A percentile compares a stretch with the other conserved stretches of the same genome.
Evolutionary conservation across 2,113 vertebrate genomes (phyloP).

Genomic region (Clinocottus analis): DNA sequence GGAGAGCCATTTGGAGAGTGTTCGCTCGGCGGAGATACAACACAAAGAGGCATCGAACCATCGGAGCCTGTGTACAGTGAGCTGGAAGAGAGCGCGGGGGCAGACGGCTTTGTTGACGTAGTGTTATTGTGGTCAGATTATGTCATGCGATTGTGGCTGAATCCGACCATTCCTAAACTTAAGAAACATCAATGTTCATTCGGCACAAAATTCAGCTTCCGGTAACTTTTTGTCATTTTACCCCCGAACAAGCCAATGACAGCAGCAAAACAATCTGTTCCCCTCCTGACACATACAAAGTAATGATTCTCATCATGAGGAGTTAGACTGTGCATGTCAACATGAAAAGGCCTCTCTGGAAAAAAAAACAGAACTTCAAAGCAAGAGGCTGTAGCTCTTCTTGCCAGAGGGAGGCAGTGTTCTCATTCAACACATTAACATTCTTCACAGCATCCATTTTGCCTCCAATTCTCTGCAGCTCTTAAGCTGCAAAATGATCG

Average conservation of each 20-base stretch:
- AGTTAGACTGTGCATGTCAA: constrained; percentile 1
- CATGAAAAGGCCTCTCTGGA: constrained; percentile 19
- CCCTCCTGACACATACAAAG: not conserved
- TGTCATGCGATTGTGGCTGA: not conserved
- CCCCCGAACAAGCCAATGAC: not conserved
- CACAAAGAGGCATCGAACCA: constrained; percentile 57
- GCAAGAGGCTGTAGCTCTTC: constrained; percentile 22
- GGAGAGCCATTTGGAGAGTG: constrained; percentile 34
- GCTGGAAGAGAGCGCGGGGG: constrained; percentile 17
- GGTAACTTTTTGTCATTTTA: not conserved
- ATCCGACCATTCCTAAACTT: not conserved
- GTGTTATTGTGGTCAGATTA: constrained; percentile 27
- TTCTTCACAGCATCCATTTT: constrained; percentile 79
- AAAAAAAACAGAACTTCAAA: constrained; percentile 18
- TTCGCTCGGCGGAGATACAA: constrained; percentile 28
- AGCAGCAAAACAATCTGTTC: no score
- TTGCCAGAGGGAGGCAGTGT: constrained; percentile 73
- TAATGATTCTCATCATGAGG: not conserved
- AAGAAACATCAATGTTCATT: not conserved
- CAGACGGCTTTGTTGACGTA: constrained; percentile 12
- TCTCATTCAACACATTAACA: constrained; percentile 50
- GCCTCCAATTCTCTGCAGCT: constrained; percentile 73
- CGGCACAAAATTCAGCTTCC: not conserved
- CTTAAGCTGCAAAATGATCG: constrained; percentile 77
- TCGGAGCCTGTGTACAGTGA: constrained; percentile 38